Evolutionary conservation across 2,797 vertebrate species (phyloP), one percentile per base, ranked within the genome.

Genomic region (Anabacerthia variegaticeps): DNA sequence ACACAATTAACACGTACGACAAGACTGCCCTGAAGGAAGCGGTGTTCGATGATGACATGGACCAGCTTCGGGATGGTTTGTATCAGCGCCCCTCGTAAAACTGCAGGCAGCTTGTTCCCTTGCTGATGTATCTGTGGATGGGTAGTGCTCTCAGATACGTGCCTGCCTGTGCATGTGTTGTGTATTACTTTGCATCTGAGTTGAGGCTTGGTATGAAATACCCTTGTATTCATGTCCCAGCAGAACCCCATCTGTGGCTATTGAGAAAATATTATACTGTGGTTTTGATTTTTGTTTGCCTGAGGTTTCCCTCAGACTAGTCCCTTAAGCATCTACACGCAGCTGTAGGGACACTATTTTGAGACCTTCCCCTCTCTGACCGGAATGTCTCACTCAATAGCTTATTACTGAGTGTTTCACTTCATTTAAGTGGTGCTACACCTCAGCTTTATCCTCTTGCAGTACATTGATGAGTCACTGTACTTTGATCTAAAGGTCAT

Each of bases 11-110:
- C 91, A 96, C 98, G 10, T 99, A 99, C 0, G 99, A 99, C 97
- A 99, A 99, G 97, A 99, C 98, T 5, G 99, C 99, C 51, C 98
- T 99, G 95, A 99, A 99, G 95, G 99, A 99, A 96, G 99, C 99
- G 0, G 99, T 99, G 89, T 99, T 99, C 1, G 99, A 99, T 22
- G 99, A 99, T 1, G 99, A 99, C 58, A 99, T 99, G 98, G 99
- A 99, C 95, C 99, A 99, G 97, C 99, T 99, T 78, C 98, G 99
- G 36, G 99, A 99, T 89, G 99, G 99, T 99, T 97, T 97, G 99
- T 98, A 74, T 69, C 58, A 14, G 23, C 20, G 10, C 62, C 6
- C 39, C 86, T 86, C 28, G 8, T 46, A 44, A 8, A 79, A 11
- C 36, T 73, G 49, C 58, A 44, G 52, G 37, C 65, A 68, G 49